Base-by-base conservation (phyloP, 2,113 vertebrate genomes). In the Notarius lentiginosus region DNA sequence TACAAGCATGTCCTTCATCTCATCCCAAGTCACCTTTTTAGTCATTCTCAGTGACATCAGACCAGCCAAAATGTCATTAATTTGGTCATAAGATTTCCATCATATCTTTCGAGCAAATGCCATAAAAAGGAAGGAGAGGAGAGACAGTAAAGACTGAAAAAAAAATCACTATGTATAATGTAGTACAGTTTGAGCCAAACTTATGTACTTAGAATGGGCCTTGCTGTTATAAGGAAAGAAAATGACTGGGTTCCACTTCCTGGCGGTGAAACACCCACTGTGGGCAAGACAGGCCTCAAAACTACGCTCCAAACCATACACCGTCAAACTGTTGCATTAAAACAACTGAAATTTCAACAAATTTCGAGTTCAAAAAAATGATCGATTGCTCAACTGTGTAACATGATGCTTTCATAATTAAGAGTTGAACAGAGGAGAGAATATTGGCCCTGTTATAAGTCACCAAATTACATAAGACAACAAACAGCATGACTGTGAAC, bases 31-130 rank as follows among this genome's bases (percentile, higher is more conserved):
- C 70, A 60, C 53, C n/a, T 27, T 83, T 83, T 84, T 41, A 82
- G 60, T 56, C 93, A 93, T 83, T 89, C 87, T 84, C 81, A 65
- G 86, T 7, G 58, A 83, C 72, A 87, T 86, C 65, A 34, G 90
- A 92, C 70, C 79, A 89, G 91, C 41, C 92, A 95, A 95, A 95
- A 96, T 94, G 92, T 93, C 91, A 95, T 93, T 94, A 94, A 93
- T 94, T 93, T 93, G 91, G 93, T 89, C 91, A 90, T 95, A 96
- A 93, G 92, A 93, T 91, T 91, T 94, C 89, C 90, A 92, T 93
- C 93, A 89, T 87, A 89, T 96, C 96, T 95, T 93, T 94, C 94
- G 92, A 88, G 90, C 65, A 85, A 95, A 94, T 91, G 90, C 93
- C 93, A 93, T 90, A 90, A 92, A 94, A 93, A 81, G 7, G 82